Conservation (phyloP, 1,140 invertebrate genomes). For the Melanaphis sacchari region DNA sequence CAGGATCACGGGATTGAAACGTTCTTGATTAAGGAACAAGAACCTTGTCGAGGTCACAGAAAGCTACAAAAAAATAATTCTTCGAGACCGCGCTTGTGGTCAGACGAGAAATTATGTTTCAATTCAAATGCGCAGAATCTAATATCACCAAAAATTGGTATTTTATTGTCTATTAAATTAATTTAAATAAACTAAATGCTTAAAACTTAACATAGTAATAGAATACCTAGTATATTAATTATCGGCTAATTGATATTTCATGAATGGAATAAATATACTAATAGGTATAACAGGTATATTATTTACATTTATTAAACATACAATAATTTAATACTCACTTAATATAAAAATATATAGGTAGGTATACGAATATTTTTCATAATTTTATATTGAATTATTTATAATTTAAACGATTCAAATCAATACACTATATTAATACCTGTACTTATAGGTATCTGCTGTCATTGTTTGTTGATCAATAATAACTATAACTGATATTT, state of each 20-base stretch:
- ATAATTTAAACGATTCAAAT: not conserved
- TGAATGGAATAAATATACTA: not conserved
- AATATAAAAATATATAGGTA: not conserved
- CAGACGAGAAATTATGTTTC: conserved; percentile 59
- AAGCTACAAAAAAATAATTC: conserved; percentile 58
- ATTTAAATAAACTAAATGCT: not conserved
- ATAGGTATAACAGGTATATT: not conserved
- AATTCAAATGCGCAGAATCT: conserved; percentile 17
- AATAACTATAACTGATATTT: not conserved
- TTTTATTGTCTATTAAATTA: not conserved
- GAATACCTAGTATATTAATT: not conserved
- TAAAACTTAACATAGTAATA: not conserved
- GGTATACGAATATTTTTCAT: not conserved
- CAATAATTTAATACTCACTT: not conserved
- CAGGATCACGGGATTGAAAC: conserved; percentile 86
- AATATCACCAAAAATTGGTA: conserved; percentile 49
- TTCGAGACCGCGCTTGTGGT: conserved; percentile 62
- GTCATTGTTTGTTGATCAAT: too few relatives aligned
- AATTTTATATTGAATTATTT: not conserved
- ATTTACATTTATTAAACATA: not conserved
- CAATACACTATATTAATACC: not conserved
- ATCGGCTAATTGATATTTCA: not conserved
- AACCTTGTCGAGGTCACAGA: conserved; percentile 70
- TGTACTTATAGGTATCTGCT: too few relatives aligned
- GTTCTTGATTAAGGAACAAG: conserved; percentile 87